phyloP scores from a whole-genome alignment of 2,888 invertebrate genomes.

The Gonocerus acuteangulatus region DNA sequence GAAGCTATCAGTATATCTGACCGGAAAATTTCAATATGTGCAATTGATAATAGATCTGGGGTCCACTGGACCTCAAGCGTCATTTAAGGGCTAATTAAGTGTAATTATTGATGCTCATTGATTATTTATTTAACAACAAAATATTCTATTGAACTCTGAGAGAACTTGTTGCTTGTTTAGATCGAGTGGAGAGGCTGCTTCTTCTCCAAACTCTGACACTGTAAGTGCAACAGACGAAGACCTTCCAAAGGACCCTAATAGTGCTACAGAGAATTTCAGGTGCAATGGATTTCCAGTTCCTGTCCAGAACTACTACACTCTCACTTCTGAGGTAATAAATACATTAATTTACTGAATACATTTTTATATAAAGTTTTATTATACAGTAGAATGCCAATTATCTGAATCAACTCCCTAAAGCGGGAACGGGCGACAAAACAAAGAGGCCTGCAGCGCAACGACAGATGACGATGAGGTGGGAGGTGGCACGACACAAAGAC shows the following conservation, averaged over 20 bases:
- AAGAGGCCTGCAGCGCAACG: no score
- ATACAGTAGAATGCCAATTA: slow-evolving; percentile 2
- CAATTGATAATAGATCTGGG: no score
- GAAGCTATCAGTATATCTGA: no score
- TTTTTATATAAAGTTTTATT: background rate
- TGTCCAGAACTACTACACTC: background rate
- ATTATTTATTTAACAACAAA: no score
- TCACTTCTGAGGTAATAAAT: background rate
- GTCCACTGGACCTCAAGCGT: no score
- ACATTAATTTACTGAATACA: background rate
- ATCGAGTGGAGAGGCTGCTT: background rate
- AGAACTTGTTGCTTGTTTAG: no score
- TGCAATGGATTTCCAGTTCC: background rate
- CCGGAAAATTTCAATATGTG: no score
- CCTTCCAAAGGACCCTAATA: background rate
- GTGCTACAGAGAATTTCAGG: background rate
- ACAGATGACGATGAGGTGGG: no score
- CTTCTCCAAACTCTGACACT: slow-evolving; percentile 8
- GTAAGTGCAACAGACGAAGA: slow-evolving; percentile 19
- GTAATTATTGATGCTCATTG: no score
- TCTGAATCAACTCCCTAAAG: background rate
- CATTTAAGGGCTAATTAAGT: no score
- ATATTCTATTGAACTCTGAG: no score
- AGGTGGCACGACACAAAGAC: no score
- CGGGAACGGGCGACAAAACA: background rate